These are phyloP conservation scores for Onychostoma macrolepis DNA, from an alignment of 2,113 vertebrate genomes.

Conservation along the genomic window DNA sequence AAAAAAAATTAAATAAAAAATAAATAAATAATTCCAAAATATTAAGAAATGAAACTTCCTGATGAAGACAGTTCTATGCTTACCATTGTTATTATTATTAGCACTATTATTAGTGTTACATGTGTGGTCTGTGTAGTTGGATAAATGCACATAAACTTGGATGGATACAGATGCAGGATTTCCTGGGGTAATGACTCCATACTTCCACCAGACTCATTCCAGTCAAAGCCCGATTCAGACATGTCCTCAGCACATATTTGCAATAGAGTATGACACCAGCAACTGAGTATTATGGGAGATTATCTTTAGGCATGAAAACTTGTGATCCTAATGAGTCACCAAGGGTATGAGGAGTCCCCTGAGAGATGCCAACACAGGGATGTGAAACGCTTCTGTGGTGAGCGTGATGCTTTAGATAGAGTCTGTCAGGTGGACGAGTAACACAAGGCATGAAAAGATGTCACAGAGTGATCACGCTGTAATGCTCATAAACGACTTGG, in stretches of 20 bases:
- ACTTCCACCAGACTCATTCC: constrained; percentile 4
- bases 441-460: not conserved
- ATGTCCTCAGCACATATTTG: not conserved
- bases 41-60: not conserved
- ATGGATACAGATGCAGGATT: constrained; percentile 26
- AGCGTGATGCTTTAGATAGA: constrained; percentile 35
- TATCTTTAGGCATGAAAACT: not conserved
- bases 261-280: constrained; percentile 6
- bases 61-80: not conserved
- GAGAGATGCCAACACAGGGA: not conserved
- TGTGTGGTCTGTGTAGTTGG: not conserved
- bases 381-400: constrained; percentile 32
- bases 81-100: not conserved
- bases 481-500: constrained; percentile 23
- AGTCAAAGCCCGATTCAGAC: not conserved
- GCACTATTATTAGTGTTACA: not conserved
- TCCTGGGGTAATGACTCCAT: constrained; percentile 38
- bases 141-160: not conserved
- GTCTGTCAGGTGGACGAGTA: not conserved
- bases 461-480: not conserved
- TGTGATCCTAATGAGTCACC: constrained; percentile 6
- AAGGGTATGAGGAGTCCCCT: constrained; percentile 12
- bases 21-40: too few relatives aligned
- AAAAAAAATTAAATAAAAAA: too few relatives aligned
- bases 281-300: constrained; percentile 12